Evolutionary conservation across 2,797 vertebrate species (phyloP).

Genomic region (Podargus strigoides): DNA sequence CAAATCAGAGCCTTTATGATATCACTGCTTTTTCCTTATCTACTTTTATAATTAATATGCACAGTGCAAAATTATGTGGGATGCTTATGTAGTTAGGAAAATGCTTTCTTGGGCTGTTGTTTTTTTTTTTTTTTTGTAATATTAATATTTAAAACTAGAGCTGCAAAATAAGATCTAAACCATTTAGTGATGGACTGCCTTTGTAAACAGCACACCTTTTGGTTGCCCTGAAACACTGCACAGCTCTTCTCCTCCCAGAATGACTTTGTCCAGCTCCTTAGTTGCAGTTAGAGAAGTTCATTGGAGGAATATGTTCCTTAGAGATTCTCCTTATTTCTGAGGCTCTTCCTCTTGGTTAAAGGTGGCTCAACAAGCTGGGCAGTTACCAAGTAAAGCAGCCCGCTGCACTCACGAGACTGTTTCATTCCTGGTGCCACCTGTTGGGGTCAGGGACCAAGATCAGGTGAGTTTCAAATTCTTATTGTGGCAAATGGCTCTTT

Average conservation of each 20-base stretch:
- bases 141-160: constrained; percentile 64
- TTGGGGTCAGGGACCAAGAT: constrained; percentile 75
- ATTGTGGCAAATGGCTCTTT: constrained; percentile 73
- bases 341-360: constrained; percentile 76
- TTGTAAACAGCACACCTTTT: constrained; percentile 41
- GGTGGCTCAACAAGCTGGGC: constrained; percentile 73
- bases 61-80: constrained; percentile 41
- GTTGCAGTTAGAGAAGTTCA: constrained; percentile 60
- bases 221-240: constrained; percentile 41
- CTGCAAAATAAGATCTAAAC: constrained; percentile 80
- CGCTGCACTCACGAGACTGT: constrained; percentile 74
- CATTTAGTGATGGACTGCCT: constrained; percentile 63
- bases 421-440: constrained; percentile 74
- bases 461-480: constrained; percentile 75
- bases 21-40: constrained; percentile 67
- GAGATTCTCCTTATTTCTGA: constrained; percentile 71
- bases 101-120: constrained; percentile 68
- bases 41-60: constrained; percentile 46
- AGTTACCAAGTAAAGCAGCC: constrained; percentile 75
- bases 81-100: constrained; percentile 71
- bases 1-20: constrained; percentile 56
- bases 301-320: constrained; percentile 66
- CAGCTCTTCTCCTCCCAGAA: constrained; percentile 58
- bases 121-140: constrained; percentile 5
- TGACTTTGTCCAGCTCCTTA: constrained; percentile 57